Evolutionary conservation across 2,888 invertebrate genomes (phyloP), one percentile per base, ranked within the genome.

Genomic region (Therioaphis trifolii): DNA sequence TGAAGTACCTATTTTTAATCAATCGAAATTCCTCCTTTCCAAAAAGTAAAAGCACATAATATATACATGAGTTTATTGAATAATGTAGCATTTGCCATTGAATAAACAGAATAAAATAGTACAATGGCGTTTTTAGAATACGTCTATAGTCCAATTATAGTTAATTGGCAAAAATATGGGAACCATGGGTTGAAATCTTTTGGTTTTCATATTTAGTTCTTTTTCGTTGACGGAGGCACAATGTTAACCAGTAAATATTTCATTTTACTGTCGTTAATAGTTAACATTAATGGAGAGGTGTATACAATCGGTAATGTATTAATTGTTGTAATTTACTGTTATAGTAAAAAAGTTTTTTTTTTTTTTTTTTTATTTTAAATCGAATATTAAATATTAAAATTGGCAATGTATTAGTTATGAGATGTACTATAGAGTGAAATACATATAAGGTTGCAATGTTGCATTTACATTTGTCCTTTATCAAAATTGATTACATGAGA

Each of bases 111-210:
- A 68, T 21, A 40, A 55, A 80, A 49, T 29, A 35, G 46, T 27
- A 49, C 43, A 35, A 71, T 40, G 43, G 46, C 61, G 24, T 55
- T 79, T 63, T 66, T 9, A 14, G 18, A 49, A 61, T 77, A 77
- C 4, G 27, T 69, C 7, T 78, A 40, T 79, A 2, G 27, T 66
- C 82, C 82, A 82, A 82, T 82, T 82, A 82, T 12, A n/a, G 21
- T 12, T 80, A 82, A 82, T 82, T 82, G 74, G 74, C 68, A 27
- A 15, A 77, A 52, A 52, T 49, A 66, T 7, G 24, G 49, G 3
- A 74, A 40, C 52, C 49, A 21, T 35, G 0, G 29, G 49, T 66
- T 2, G 21, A 49, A 29, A 29, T 66, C 29, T 29, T 18, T 1
- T 18, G n/a, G 49, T 27, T 27, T 71, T 24, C 40, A 27, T 27